Conservation (phyloP, 2,888 invertebrate species). For the Apotomis betuletana region DNA sequence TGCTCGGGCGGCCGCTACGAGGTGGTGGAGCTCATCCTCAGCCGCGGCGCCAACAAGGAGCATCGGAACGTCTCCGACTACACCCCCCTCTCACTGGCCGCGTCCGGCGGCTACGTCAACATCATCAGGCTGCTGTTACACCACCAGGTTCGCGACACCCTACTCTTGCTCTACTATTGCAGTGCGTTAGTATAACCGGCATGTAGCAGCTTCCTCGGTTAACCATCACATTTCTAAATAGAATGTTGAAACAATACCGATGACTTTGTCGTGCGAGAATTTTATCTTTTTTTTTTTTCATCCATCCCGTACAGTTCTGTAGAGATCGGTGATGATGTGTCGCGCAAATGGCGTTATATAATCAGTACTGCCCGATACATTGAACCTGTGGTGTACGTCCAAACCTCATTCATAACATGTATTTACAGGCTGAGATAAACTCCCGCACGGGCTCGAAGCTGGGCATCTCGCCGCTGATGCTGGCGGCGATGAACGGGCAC, state of each 20-base stretch:
- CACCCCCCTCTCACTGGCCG: conserved; percentile 98
- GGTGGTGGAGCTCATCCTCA: conserved; percentile 95
- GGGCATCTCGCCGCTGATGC: conserved; percentile 99
- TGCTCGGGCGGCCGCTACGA: conserved; percentile 99
- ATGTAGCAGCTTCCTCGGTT: no score
- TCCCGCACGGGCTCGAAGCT: conserved; percentile 98
- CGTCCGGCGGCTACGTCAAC: conserved; percentile 99
- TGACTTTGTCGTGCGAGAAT: no score
- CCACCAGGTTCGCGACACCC: conserved; percentile 84
- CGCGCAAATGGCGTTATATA: no score
- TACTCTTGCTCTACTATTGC: not conserved
- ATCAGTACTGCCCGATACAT: no score
- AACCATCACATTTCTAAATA: no score
- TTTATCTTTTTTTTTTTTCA: no score
- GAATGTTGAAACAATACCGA: no score
- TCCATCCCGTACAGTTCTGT: no score
- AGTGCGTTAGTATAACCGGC: no score
- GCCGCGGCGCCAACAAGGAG: conserved; percentile 96
- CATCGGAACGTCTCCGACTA: conserved; percentile 99
- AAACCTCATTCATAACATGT: not conserved
- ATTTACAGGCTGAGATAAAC: conserved; percentile 94
- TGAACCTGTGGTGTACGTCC: no score
- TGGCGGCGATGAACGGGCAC: conserved; percentile 99
- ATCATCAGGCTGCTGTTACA: conserved; percentile 97
- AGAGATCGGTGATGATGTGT: no score